Base-by-base conservation (phyloP, 2,888 invertebrate species). In the Sminthurides aquaticus region DNA sequence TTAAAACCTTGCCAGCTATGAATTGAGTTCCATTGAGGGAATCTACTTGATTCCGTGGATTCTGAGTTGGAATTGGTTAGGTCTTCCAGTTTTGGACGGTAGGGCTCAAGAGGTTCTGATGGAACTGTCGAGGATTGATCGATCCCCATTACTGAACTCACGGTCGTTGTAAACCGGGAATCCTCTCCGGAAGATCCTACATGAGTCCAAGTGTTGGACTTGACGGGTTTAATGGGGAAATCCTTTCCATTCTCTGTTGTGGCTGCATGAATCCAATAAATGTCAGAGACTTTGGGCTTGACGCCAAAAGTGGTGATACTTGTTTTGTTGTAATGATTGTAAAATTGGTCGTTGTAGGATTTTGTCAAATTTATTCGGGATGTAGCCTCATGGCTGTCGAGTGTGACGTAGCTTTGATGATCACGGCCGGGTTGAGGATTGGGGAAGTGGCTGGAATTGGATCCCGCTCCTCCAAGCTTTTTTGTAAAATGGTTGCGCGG, bases 311-410 rank as follows among this genome's bases (percentile, higher is more conserved):
- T 22, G 1, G 11, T 24, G 3, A 49, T 25, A 29, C 28, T 24
- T n/a, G 66, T 68, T 48, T 56, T 64, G 57, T 71, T 71, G 55
- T 70, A 74, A 55, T 72, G 70, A 18, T 60, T 60, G 57, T 70
- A 69, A 29, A 69, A 70, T 24, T 67, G 48, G 48, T 65, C 61
- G 24, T 70, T 71, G 59, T 71, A 68, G 2, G 25, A 20, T 54
- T 67, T 66, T 1, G 71, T 69, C 24, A 62, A 58, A 22, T 67
- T 69, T 3, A 66, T 57, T 8, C 27, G n/a, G n/a, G 57, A 34
- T 8, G 15, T 3, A 15, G 66, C 57, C 27, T 71, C 71, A 5
- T 56, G 28, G 49, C 70, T 69, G 57, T 69, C 74, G 28, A 74
- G 65, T 43, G 49, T 2, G 3, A 54, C 64, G 20, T 55, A 57